These are phyloP conservation scores for Rhipidura dahli DNA, from an alignment of 2,113 vertebrate genomes.

Conservation along the genomic window DNA sequence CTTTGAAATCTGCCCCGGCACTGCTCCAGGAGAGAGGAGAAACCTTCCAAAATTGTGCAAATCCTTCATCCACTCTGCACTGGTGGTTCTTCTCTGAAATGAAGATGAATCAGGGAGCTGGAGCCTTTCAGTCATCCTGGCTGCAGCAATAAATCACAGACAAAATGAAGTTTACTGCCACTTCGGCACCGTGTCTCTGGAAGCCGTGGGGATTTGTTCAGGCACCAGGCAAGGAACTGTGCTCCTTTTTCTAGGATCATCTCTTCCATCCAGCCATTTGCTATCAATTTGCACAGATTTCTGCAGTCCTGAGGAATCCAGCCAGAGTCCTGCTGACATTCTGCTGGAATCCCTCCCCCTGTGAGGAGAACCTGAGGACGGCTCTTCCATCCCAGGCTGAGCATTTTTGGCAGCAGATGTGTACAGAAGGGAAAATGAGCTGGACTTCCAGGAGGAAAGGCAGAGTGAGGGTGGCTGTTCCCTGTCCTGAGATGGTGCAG, in stretches of 20 bases:
- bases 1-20: neutral
- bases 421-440: neutral
- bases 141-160: neutral
- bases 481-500: neutral
- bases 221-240: neutral
- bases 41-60: neutral
- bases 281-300: neutral
- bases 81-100: neutral
- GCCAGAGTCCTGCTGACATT: neutral
- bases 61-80: neutral
- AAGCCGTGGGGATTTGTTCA: neutral
- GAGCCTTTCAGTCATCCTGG: neutral
- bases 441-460: neutral
- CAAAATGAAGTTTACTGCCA: neutral
- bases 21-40: neutral
- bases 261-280: neutral
- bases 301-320: neutral
- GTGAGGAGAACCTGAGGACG: neutral
- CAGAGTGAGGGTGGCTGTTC: neutral
- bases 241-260: neutral
- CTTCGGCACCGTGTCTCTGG: neutral
- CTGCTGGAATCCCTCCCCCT: neutral
- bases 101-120: neutral
- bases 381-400: neutral
- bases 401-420: neutral